Percentiles rank a stretch among this genome's conserved stretches.
phyloP scores from a whole-genome alignment of 2,113 vertebrate species.

The Sceloporus undulatus region DNA sequence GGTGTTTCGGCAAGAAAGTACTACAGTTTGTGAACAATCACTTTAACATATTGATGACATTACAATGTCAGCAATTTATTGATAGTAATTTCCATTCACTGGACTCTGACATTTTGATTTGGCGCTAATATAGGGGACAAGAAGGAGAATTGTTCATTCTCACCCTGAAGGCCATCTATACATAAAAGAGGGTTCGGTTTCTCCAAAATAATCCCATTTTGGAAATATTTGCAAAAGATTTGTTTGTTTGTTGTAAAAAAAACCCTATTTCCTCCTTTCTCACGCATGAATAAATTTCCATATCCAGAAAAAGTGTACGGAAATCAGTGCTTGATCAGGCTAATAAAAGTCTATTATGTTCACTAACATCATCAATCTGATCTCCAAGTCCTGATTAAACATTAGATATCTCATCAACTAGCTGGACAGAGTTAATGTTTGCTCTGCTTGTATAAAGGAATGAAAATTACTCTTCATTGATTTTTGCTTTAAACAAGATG shows the following conservation, averaged over 20 bases:
- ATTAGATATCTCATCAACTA: conserved; percentile 17
- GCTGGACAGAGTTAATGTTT: conserved; percentile 3
- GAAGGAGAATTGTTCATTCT: neutral
- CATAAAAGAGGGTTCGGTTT: neutral
- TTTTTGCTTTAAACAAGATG: conserved; percentile 17
- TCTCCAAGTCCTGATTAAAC: conserved; percentile 18
- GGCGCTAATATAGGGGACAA: neutral
- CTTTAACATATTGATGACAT: neutral
- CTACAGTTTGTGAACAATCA: neutral
- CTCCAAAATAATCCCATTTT: neutral
- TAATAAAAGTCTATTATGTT: conserved; percentile 6
- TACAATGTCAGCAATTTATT: neutral
- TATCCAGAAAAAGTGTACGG: neutral
- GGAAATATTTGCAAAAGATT: neutral
- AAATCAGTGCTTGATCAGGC: neutral
- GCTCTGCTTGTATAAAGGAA: conserved; percentile 7
- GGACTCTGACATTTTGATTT: neutral
- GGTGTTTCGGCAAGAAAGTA: neutral
- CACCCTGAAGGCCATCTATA: neutral
- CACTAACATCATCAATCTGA: conserved; percentile 6
- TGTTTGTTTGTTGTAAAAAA: neutral
- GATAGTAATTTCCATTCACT: neutral
- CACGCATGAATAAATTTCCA: neutral
- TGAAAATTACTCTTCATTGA: conserved; percentile 30
- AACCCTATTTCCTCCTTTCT: neutral